Base-by-base conservation (phyloP, 2,113 vertebrate species). In the Sylvilagus bachmani region DNA sequence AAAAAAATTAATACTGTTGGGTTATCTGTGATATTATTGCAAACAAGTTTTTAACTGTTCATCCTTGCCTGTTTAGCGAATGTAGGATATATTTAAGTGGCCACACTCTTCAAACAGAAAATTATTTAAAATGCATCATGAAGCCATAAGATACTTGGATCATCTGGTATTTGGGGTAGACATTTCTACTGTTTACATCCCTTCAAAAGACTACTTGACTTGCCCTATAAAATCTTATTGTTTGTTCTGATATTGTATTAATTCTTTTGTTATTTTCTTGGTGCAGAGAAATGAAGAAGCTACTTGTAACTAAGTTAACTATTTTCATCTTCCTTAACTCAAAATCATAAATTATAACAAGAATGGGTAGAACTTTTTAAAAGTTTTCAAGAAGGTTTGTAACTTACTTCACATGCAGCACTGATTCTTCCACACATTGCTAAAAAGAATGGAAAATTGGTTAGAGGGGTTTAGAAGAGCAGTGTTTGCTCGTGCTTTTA, bases 401-500 rank as follows among this genome's bases (percentile, higher is more conserved):
- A 22, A 84, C 25, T 87, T 89, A 66, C 38, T 94, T 93, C 22
- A 95, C 36, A 75, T 89, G 51, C 85, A 92, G 86, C 38, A 69
- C 5, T 55, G 27, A 11, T 92, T 93, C 38, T 85, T 92, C 58
- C 82, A 93, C 24, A 51, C 24, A 10, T 78, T 93, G 27, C 17
- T 31, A 70, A 64, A 77, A 91, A 89, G 44, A 4, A 4, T 61
- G 84, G 70, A 66, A 91, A 92, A 84, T 67, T 80, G 83, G 27
- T 75, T 87, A 85, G 33, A 17, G 90, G 51, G 73, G 49, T 33
- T 90, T 95, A 89, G 58, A 67, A 75, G 55, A 62, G 29, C 85
- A 25, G n/a, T 97, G 61, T 19, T 93, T 91, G 70, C 27, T 81
- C 84, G 88, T 89, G 58, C 11, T 82, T 96, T 96, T 79, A 82